phyloP scores from a whole-genome alignment of 23 tunicate species.

The Ascidia mentula region DNA sequence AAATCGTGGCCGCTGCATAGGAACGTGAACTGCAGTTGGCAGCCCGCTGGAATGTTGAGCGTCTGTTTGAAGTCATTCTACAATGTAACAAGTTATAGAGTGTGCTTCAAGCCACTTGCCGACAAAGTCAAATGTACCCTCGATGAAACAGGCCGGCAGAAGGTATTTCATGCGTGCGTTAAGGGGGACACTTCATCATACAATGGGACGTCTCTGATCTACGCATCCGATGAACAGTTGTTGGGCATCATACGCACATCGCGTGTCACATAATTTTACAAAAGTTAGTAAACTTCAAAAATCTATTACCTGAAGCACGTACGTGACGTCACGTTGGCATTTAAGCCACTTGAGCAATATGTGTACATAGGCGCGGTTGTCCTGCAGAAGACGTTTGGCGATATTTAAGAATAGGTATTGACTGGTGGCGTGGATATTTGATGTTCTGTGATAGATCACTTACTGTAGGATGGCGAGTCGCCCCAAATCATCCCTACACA shows the following conservation, averaged over 20 bases:
- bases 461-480: neutral
- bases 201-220: neutral
- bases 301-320: neutral
- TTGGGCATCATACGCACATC: too few species aligned
- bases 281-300: neutral
- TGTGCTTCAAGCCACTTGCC: slow-evolving; percentile 2
- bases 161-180: neutral
- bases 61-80: slow-evolving; percentile 4
- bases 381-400: neutral
- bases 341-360: neutral
- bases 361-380: slow-evolving; percentile 4
- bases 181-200: neutral
- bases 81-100: neutral
- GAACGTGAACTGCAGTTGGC: neutral
- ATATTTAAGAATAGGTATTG: neutral
- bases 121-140: neutral
- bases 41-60: neutral
- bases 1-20: neutral
- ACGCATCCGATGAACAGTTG: neutral
- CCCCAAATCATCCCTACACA: neutral
- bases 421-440: slow-evolving; percentile 2
- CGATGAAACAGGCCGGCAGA: neutral
- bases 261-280: too few species aligned
- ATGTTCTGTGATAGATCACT: slow-evolving; percentile 3
- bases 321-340: slow-evolving; percentile 3